Evolutionary conservation across 2,888 invertebrate genomes (phyloP), one percentile per base, ranked within the genome.

Genomic region (Harpalus rufipes): DNA sequence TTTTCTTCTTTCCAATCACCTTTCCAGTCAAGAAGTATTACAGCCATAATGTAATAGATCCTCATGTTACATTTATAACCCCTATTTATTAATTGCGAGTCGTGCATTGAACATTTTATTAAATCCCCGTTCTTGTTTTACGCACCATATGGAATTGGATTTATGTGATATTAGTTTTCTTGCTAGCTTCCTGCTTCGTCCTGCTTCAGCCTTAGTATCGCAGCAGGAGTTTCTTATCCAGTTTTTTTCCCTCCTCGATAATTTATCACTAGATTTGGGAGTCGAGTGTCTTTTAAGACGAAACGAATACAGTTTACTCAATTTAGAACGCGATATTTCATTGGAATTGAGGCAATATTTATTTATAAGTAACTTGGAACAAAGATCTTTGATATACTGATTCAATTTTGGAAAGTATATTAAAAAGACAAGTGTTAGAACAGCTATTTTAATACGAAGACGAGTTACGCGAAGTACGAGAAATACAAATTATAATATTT

Each of bases 141-240:
- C 78, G 78, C 32, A 78, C 78, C 78, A 78, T 78, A 78, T 78
- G 78, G 59, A 78, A 78, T 78, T n/a, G 78, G 14, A 78, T 78
- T 78, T 78, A 78, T 78, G 58, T 78, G 78, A 78, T 78, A 78
- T 78, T 78, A 78, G 78, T 78, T 78, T 58, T 78, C 78, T 59
- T 12, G 32, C 44, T 56, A 14, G 16, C 21, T 51, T 74, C 44
- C 74, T 74, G 10, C 78, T 76, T n/a, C 21, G 16, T 44, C 18
- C 74, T 18, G 14, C 14, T 21, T 21, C 18, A 18, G 44, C 25
- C 56, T n/a, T 8, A 7, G 21, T 78, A 78, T 59, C 78, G 56
- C 56, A 6, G 25, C 78, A 76, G 39, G 78, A 78, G 18, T 78
- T 78, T 78, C 78, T 78, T 78, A 78, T 78, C 78, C 78, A 59